Evolutionary conservation across 2,888 invertebrate genomes (phyloP).

Genomic region (Coenonympha glycerion): DNA sequence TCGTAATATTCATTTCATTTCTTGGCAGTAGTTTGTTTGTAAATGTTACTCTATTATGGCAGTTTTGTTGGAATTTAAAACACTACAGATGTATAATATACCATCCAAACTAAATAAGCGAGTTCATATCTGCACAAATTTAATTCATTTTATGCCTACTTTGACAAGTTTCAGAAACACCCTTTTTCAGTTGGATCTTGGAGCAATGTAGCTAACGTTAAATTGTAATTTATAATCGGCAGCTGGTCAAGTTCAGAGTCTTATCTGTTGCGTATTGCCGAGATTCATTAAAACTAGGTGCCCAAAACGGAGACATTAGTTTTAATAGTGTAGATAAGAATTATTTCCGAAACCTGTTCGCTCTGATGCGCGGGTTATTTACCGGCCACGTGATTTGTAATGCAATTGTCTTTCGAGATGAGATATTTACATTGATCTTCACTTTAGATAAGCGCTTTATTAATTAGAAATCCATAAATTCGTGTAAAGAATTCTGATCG

Average conservation of each 20-base stretch:
- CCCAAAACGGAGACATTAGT: constrained; percentile 33
- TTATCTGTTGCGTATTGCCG: constrained; percentile 21
- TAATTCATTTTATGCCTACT: no score
- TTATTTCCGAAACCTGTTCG: constrained; percentile 28
- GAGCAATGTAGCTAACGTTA: no score
- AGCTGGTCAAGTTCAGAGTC: constrained; percentile 12
- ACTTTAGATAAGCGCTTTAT: constrained; percentile 33
- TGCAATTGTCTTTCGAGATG: constrained; percentile 33
- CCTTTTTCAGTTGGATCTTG: no score
- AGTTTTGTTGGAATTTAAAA: no score
- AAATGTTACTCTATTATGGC: no score
- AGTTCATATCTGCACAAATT: no score
- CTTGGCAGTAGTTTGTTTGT: no score
- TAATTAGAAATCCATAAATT: constrained; percentile 33
- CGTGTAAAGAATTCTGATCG: constrained; percentile 29
- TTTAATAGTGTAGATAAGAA: constrained; percentile 33
- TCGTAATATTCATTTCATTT: no score
- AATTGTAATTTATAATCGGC: constrained; percentile 4
- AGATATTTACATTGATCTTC: constrained; percentile 32
- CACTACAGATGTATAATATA: no score
- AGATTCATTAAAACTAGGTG: constrained; percentile 29
- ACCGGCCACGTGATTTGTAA: constrained; percentile 31
- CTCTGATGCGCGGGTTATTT: constrained; percentile 27
- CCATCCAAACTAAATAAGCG: no score
- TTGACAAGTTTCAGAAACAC: not conserved